Base-by-base conservation (phyloP, 2,888 invertebrate species). In the Leptopilina myrica region DNA sequence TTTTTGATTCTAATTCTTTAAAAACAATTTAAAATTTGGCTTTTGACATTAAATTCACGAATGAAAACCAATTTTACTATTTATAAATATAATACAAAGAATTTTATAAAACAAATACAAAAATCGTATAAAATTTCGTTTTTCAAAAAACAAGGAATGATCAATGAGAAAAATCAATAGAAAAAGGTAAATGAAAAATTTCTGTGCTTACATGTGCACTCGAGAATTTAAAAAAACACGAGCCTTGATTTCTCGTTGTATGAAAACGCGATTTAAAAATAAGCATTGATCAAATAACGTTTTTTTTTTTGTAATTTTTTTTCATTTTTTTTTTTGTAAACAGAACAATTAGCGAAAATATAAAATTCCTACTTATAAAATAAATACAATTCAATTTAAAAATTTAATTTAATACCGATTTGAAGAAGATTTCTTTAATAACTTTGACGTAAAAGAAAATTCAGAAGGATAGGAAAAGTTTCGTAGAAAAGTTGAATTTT, bases 191-290 rank as follows among this genome's bases (percentile, higher is more conserved):
- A 49, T 53, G 26, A 69, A 14, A 53, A 14, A 53, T 53, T 15
- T 69, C 26, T 33, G 49, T 53, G 53, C 14, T 69, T 69, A 49
- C 53, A 53, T 26, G 69, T 69, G 33, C 26, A 20, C 53, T 53
- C 14, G 69, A 69, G 69, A 53, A 53, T 49, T 49, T 12, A 26
- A 69, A 33, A 33, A 69, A 69, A 69, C 69, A 69, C 69, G 69
- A 69, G 69, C 69, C 69, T 69, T 69, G 53, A 69, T 69, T 69
- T 69, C 69, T 69, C 69, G 69, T 69, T 69, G 53, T 69, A 69
- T 33, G 69, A 69, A 69, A 69, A 49, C 69, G 9, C 49, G 53
- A 14, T 53, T 69, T 53, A n/a, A 53, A 53, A 64, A 40, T 4
- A 14, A 53, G 53, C 26, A 9, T 20, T 49, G 46, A 20, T 53